Conservation (phyloP, 2,797 vertebrate species). For the Chelon labrosus region DNA sequence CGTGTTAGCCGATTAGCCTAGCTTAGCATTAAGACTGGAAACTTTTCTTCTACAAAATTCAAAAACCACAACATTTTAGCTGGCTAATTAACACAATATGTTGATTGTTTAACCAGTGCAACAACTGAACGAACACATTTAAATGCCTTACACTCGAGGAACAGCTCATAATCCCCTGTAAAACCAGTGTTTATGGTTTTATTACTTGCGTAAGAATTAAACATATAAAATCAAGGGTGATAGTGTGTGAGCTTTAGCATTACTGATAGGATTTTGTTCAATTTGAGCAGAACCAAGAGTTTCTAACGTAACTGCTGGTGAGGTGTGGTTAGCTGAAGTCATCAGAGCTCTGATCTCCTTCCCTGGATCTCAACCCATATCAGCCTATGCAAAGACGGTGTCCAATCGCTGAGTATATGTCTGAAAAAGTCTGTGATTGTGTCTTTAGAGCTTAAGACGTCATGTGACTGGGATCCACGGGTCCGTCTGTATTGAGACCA, state of each 20-base stretch:
- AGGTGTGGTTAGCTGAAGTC: too few relatives aligned
- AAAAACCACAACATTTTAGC: not conserved
- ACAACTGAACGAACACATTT: too few relatives aligned
- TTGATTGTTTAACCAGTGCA: too few relatives aligned
- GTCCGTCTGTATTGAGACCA: slow-evolving; percentile 67
- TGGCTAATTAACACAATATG: not conserved
- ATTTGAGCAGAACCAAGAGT: not conserved
- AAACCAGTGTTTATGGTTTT: too few relatives aligned
- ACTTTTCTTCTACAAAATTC: not conserved
- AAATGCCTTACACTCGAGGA: too few relatives aligned
- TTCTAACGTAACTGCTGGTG: not conserved
- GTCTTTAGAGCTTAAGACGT: not conserved
- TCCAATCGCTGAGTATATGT: not conserved
- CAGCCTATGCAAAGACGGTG: not conserved
- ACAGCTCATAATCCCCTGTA: too few relatives aligned
- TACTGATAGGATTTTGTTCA: too few relatives aligned
- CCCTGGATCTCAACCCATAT: not conserved
- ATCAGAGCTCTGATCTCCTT: not conserved
- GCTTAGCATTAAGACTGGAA: not conserved
- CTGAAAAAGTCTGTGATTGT: not conserved
- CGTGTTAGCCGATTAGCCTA: not conserved
- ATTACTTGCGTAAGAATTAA: too few relatives aligned
- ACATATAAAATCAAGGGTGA: too few relatives aligned
- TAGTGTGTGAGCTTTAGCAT: too few relatives aligned
- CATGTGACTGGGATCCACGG: slow-evolving; percentile 47